These are phyloP conservation scores for Rachycentron canadum DNA, from an alignment of 2,797 vertebrate species.

Conservation along the genomic window DNA sequence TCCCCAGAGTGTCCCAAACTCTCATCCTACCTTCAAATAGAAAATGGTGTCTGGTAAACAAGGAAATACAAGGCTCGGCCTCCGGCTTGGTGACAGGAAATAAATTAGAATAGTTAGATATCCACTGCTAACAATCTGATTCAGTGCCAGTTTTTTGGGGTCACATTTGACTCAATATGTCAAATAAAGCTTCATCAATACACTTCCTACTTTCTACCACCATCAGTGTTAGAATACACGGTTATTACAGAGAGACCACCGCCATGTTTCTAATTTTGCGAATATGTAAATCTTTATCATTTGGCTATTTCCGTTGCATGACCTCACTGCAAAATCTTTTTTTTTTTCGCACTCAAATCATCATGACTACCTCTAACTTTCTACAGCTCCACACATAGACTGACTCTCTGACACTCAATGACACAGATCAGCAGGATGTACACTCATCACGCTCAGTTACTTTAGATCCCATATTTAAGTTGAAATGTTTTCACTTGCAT, in stretches of 20 bases:
- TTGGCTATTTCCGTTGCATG: constrained; percentile 28
- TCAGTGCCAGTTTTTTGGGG: not conserved
- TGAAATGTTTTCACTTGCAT: constrained; percentile 33
- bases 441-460: constrained; percentile 15
- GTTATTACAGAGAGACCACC: constrained; percentile 1
- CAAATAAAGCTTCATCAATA: not conserved
- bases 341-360: constrained; percentile 29
- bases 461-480: constrained; percentile 22
- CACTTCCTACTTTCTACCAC: constrained; percentile 3
- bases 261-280: not conserved
- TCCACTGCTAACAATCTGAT: not conserved
- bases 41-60: constrained; percentile 24
- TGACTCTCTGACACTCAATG: constrained; percentile 29
- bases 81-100: constrained; percentile 20
- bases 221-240: constrained; percentile 17
- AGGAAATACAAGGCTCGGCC: not conserved
- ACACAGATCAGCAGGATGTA: constrained; percentile 48
- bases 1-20: constrained; percentile 13
- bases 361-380: constrained; percentile 75
- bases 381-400: constrained; percentile 23
- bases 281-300: constrained; percentile 25
- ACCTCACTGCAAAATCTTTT: constrained; percentile 19
- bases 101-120: constrained; percentile 22
- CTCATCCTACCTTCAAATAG: constrained; percentile 18
- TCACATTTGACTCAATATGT: not conserved